These are phyloP conservation scores for Dipodomys spectabilis DNA, from an alignment of 2,113 vertebrate species.

Conservation along the genomic window DNA sequence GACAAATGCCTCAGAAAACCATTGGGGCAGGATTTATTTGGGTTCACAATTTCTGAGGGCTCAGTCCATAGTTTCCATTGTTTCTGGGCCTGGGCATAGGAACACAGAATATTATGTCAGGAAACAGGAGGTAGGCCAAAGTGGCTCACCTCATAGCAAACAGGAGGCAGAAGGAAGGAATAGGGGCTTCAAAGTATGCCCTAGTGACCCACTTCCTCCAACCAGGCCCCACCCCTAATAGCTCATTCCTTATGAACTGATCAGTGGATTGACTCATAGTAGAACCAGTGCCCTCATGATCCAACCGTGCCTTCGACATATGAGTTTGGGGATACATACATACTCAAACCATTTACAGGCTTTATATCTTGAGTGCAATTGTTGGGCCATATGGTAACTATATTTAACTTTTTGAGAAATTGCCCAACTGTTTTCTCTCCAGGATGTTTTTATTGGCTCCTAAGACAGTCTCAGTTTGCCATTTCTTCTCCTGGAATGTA, in stretches of 20 bases:
- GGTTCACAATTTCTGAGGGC: background rate
- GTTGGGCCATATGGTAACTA: background rate
- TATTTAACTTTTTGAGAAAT: conserved; percentile 3
- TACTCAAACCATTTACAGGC: background rate
- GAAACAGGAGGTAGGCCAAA: background rate
- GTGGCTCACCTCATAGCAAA: background rate
- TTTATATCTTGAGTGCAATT: background rate
- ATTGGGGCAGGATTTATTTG: no score
- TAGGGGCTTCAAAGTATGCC: background rate
- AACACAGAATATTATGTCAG: no score
- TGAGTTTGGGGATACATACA: background rate
- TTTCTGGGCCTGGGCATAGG: background rate
- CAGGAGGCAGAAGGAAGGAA: no score
- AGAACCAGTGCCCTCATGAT: background rate
- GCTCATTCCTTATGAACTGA: background rate
- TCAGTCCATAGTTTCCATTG: background rate
- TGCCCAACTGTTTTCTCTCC: background rate
- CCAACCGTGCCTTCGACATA: background rate
- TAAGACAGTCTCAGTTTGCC: background rate
- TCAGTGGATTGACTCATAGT: no score
- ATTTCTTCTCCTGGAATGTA: background rate
- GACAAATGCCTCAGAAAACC: no score
- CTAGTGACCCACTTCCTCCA: no score
- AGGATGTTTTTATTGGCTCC: background rate
- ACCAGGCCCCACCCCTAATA: background rate